These are phyloP conservation scores for mouse (Mus musculus) DNA, from an alignment of 2,113 vertebrate species.

Conservation along the genomic window GRCm39 chr8:125469501-125470000, in stretches of 20 bases:
- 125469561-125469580: too few relatives aligned
- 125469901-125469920: background rate
- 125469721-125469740: background rate
- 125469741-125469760: background rate
- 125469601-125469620: background rate
- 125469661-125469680: background rate
- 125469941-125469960: background rate
- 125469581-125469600: background rate
- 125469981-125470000: background rate
- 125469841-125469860: conserved; percentile 38
- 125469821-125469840: background rate
- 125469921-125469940: background rate
- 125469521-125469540: background rate
- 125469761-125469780: too few relatives aligned
- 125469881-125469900: background rate
- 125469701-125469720: background rate
- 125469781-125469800: background rate
- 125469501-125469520: background rate
- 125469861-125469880: conserved; percentile 7
- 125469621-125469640: background rate
- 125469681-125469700: background rate
- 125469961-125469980: background rate
- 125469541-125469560: background rate
- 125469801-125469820: conserved; percentile 42
- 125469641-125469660: background rate